phyloP scores from a whole-genome alignment of 2,113 vertebrate species.

The Coptodon rendalli region DNA sequence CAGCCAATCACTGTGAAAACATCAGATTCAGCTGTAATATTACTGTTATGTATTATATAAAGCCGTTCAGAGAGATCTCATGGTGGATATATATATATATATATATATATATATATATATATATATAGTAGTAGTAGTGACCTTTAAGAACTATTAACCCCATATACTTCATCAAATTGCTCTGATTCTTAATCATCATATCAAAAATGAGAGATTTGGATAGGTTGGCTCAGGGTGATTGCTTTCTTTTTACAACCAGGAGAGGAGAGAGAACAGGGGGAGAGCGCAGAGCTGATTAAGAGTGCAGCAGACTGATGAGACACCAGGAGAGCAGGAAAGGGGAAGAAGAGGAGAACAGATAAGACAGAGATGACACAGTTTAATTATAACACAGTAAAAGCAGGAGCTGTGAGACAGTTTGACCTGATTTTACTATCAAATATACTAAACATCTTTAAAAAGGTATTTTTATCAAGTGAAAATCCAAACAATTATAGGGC shows the following conservation, averaged over 20 bases:
- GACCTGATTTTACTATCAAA: neutral
- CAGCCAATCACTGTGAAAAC: neutral
- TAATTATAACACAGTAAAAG: neutral
- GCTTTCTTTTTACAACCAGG: neutral
- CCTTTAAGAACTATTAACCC: too few relatives aligned
- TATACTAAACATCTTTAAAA: neutral
- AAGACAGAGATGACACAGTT: neutral
- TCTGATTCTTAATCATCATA: too few relatives aligned
- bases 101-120: too few relatives aligned
- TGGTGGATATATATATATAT: too few relatives aligned
- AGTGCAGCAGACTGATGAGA: neutral
- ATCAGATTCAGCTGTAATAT: neutral
- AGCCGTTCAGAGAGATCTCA: too few relatives aligned
- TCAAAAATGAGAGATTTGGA: neutral
- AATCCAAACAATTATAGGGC: neutral
- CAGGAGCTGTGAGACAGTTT: neutral
- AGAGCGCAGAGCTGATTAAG: neutral
- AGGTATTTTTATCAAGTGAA: neutral
- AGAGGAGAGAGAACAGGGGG: neutral
- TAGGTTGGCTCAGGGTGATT: neutral
- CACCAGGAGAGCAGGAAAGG: neutral
- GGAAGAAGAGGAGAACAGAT: neutral
- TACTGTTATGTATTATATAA: neutral
- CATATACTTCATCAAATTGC: too few relatives aligned
- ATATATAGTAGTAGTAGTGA: too few relatives aligned